phyloP scores from a whole-genome alignment of 2,888 invertebrate genomes.

The Geophilus truncorum region DNA sequence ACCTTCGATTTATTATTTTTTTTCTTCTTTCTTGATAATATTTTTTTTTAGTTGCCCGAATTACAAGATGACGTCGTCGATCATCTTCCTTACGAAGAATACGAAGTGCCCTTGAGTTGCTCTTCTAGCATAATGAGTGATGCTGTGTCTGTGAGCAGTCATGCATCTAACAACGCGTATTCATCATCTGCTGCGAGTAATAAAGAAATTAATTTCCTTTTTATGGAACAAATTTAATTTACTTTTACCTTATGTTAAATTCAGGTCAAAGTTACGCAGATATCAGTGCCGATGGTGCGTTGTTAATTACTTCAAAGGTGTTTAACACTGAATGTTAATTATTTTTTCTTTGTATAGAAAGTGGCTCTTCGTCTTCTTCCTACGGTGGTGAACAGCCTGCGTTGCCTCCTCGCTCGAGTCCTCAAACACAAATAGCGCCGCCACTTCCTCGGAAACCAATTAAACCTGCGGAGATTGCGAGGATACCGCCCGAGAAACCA shows the following conservation, averaged over 20 bases:
- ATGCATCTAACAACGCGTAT: neutral
- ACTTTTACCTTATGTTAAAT: neutral
- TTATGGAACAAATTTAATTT: neutral
- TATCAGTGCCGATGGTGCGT: neutral
- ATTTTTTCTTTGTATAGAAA: neutral
- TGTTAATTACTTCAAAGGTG: no score
- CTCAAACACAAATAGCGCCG: neutral
- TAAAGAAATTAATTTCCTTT: neutral
- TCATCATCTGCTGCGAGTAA: neutral
- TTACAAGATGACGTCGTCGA: neutral
- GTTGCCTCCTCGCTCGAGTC: neutral
- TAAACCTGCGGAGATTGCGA: neutral
- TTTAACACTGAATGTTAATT: neutral
- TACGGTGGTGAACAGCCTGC: neutral
- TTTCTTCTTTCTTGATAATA: conserved; percentile 35
- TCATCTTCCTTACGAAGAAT: neutral
- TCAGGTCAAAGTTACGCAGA: neutral
- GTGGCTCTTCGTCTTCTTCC: neutral
- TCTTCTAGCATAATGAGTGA: neutral
- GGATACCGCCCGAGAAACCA: neutral
- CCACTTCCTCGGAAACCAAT: neutral
- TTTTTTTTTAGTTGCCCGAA: neutral
- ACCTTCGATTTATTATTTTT: neutral
- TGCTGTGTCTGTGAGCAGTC: neutral
- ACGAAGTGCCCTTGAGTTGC: neutral